A percentile compares a stretch with the other conserved stretches of the same genome.
Evolutionary conservation across 1,140 invertebrate species (phyloP).

Genomic region (Camponotus vicinus): DNA sequence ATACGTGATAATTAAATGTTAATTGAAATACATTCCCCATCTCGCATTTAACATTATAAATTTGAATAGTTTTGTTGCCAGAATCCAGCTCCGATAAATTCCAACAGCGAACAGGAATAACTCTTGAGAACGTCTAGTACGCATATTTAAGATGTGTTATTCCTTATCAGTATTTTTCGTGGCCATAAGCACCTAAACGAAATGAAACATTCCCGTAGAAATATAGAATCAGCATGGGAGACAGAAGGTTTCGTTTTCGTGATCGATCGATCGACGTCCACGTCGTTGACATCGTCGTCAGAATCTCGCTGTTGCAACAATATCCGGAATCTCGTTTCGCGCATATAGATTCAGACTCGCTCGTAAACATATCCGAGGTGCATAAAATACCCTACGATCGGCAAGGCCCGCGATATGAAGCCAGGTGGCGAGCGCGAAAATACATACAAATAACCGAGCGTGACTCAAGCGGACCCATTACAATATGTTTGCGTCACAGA

Average conservation of each 20-base stretch:
- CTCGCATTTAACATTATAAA: neutral
- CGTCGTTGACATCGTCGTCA: slow-evolving; percentile 43
- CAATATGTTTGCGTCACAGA: slow-evolving; percentile 12
- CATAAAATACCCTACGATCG: slow-evolving; percentile 29
- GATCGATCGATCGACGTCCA: slow-evolving; percentile 39
- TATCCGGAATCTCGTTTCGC: slow-evolving; percentile 55
- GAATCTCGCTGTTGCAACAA: slow-evolving; percentile 44
- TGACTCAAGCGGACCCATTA: slow-evolving; percentile 59
- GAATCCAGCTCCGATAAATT: neutral
- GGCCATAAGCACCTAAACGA: too few relatives aligned
- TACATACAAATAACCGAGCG: slow-evolving; percentile 32
- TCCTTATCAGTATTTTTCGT: slow-evolving; percentile 3
- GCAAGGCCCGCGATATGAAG: slow-evolving; percentile 40
- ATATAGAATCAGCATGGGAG: slow-evolving; percentile 3
- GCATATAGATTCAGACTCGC: slow-evolving; percentile 6
- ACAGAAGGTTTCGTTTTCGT: slow-evolving; percentile 29
- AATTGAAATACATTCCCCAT: neutral
- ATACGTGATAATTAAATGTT: neutral
- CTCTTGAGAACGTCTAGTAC: neutral
- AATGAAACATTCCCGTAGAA: neutral
- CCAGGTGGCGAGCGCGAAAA: slow-evolving; percentile 57
- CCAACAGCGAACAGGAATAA: neutral
- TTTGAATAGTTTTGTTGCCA: neutral
- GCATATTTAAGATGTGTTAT: neutral
- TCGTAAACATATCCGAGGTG: slow-evolving; percentile 51